Evolutionary conservation across 2,797 vertebrate species (phyloP).

Genomic region (Sarcophilus harrisii): DNA sequence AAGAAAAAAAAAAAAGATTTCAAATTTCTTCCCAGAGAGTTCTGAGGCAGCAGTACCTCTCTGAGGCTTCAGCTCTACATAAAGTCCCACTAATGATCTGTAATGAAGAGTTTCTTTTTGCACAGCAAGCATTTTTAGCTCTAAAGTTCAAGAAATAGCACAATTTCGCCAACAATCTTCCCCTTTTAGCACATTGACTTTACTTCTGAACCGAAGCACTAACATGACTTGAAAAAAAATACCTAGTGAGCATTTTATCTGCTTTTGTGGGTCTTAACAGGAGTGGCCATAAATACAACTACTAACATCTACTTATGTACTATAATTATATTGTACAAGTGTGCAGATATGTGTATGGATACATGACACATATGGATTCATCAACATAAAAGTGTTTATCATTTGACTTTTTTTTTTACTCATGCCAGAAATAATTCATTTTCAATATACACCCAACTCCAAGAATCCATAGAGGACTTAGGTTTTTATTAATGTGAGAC

Average conservation of each 20-base stretch:
- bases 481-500: constrained; percentile 78
- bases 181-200: constrained; percentile 76
- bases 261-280: constrained; percentile 41
- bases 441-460: constrained; percentile 62
- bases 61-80: constrained; percentile 74
- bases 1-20: constrained; percentile 78
- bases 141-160: constrained; percentile 82
- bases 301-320: not conserved
- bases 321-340: not conserved
- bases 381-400: not conserved
- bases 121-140: constrained; percentile 81
- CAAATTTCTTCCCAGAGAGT: constrained; percentile 72
- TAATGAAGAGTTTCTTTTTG: constrained; percentile 84
- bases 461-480: constrained; percentile 54
- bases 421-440: constrained; percentile 54
- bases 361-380: not conserved
- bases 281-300: constrained; percentile 30
- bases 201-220: constrained; percentile 76
- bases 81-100: constrained; percentile 83
- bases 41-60: constrained; percentile 80
- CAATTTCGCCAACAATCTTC: constrained; percentile 76
- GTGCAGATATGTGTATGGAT: not conserved
- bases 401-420: constrained; percentile 54
- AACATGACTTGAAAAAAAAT: constrained; percentile 60
- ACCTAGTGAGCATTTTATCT: constrained; percentile 54